Conservation (phyloP, 2,113 vertebrate genomes). For the Apteryx mantelli region DNA sequence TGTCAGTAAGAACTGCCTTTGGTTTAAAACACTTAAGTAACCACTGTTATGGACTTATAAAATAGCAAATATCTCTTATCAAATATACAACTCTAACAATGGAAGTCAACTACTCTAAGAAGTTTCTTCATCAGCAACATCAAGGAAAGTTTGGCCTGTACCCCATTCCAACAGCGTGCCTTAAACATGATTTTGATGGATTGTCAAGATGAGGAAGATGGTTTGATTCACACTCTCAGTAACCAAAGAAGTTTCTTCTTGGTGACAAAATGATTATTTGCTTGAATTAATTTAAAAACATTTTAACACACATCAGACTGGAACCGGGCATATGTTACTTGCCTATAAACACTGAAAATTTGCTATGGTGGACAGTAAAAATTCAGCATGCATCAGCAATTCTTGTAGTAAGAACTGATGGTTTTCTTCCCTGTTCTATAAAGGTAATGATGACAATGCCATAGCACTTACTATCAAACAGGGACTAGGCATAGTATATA, state of each 20-base stretch:
- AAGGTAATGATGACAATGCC: neutral
- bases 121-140: neutral
- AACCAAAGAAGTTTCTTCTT: neutral
- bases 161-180: neutral
- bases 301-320: neutral
- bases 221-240: neutral
- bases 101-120: neutral
- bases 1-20: neutral
- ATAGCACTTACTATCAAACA: neutral
- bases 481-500: neutral
- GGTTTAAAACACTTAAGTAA: neutral
- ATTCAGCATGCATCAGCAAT: neutral
- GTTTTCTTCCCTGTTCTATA: neutral
- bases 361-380: neutral
- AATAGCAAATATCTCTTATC: neutral
- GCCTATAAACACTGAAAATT: neutral
- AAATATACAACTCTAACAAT: neutral
- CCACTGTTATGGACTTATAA: neutral
- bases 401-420: neutral
- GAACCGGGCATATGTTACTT: neutral
- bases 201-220: neutral
- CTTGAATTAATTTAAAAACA: neutral
- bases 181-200: neutral
- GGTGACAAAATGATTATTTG: neutral
- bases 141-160: neutral